Evolutionary conservation across 2,113 vertebrate genomes (phyloP).

Genomic region (Aramus guarauna): DNA sequence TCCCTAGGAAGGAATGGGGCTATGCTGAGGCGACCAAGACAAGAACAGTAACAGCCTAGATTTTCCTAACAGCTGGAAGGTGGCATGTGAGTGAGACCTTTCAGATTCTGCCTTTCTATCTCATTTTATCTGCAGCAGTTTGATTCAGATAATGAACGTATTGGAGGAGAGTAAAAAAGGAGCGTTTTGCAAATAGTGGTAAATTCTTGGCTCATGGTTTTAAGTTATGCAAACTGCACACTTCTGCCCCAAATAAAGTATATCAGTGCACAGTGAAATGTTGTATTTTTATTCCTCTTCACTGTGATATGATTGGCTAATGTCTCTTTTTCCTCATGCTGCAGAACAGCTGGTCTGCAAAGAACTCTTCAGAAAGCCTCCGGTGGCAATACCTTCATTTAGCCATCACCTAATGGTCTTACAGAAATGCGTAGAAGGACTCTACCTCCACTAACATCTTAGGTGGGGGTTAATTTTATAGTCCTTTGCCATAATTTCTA

Average conservation of each 20-base stretch:
- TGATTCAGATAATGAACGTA: background rate
- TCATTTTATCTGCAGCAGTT: background rate
- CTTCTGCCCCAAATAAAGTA: background rate
- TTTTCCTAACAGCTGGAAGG: background rate
- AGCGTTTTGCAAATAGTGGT: background rate
- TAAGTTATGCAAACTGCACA: background rate
- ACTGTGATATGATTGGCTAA: background rate
- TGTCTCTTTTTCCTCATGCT: background rate
- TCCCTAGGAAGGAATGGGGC: slow-evolving; percentile 7
- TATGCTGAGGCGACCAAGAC: slow-evolving; percentile 3
- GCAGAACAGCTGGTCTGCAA: background rate
- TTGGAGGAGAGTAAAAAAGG: background rate
- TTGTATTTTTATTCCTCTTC: background rate
- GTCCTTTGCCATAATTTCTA: background rate
- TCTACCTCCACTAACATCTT: background rate
- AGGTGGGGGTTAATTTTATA: background rate
- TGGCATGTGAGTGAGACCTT: background rate
- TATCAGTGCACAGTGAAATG: background rate
- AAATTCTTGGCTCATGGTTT: background rate
- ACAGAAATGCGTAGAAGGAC: background rate
- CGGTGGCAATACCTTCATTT: background rate
- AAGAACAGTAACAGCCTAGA: background rate
- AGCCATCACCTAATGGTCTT: background rate
- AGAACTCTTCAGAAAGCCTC: background rate
- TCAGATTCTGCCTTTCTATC: background rate